phyloP scores from a whole-genome alignment of 2,888 invertebrate genomes.

The Ceraclea dissimilis region DNA sequence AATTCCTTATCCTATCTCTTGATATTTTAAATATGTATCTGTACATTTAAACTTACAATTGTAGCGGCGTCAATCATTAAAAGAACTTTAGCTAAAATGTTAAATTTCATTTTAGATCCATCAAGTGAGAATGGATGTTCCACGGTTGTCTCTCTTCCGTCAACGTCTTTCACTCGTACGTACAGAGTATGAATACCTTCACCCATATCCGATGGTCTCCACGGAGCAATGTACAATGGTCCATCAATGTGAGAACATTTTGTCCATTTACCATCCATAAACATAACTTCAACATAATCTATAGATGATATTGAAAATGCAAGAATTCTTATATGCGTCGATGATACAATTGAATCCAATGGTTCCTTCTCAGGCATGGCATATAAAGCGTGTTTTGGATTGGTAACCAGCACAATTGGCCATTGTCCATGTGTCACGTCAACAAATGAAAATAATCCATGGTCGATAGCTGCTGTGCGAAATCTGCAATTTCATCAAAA shows the following conservation, averaged over 20 bases:
- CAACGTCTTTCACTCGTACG: conserved; percentile 51
- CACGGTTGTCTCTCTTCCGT: conserved; percentile 47
- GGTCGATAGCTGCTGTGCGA: conserved; percentile 78
- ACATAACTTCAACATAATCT: conserved; percentile 55
- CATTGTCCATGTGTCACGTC: conserved; percentile 69
- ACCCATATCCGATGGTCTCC: conserved; percentile 61
- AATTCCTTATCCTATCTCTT: too few relatives aligned
- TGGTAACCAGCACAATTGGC: conserved; percentile 79
- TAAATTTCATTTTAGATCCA: conserved; percentile 58
- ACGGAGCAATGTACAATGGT: conserved; percentile 64
- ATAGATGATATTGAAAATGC: conserved; percentile 67
- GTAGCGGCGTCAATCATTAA: conserved; percentile 70
- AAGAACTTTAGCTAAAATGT: conserved; percentile 59
- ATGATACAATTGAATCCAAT: conserved; percentile 53
- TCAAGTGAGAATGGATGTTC: conserved; percentile 75
- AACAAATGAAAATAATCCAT: conserved; percentile 78
- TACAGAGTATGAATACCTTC: conserved; percentile 61
- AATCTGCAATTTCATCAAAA: too few relatives aligned
- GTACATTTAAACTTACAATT: conserved; percentile 60
- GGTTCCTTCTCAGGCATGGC: conserved; percentile 69
- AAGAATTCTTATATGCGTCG: conserved; percentile 74
- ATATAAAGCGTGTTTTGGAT: conserved; percentile 81
- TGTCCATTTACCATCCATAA: conserved; percentile 59
- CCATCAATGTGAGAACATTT: conserved; percentile 53
- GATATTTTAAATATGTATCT: too few relatives aligned